phyloP scores from a whole-genome alignment of 2,797 vertebrate genomes.

The Aselliscus stoliczkanus region DNA sequence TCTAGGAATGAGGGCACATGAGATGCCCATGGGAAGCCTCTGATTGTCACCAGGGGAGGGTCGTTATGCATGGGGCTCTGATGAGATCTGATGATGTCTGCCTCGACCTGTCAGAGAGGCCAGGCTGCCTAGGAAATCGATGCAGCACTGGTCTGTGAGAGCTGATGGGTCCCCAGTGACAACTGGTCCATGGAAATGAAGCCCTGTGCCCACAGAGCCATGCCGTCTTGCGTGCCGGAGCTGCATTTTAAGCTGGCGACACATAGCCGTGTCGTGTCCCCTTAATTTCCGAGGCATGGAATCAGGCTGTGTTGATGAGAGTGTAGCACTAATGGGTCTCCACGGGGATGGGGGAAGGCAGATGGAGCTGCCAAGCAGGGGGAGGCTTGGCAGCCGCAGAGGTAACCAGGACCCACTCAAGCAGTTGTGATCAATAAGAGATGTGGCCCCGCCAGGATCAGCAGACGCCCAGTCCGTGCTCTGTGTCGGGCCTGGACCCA shows the following conservation, averaged over 20 bases:
- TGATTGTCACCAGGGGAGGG: not conserved
- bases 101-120: not conserved
- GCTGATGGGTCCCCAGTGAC: not conserved
- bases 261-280: not conserved
- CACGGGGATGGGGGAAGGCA: not conserved
- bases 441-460: not conserved
- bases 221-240: not conserved
- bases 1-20: not conserved
- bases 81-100: not conserved
- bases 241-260: not conserved
- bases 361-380: not conserved
- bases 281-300: constrained; percentile 20
- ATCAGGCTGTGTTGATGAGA: not conserved
- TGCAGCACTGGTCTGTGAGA: not conserved
- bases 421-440: constrained; percentile 40
- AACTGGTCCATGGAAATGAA: not conserved
- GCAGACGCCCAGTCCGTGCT: not conserved
- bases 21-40: not conserved
- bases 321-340: not conserved
- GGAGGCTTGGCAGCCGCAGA: not conserved
- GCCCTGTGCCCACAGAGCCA: not conserved
- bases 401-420: constrained; percentile 2
- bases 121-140: not conserved
- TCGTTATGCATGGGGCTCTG: not conserved
- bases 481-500: accelerated